These are phyloP conservation scores for Drosophila quadrilineata DNA, from an alignment of 1,140 invertebrate genomes.

Conservation along the genomic window DNA sequence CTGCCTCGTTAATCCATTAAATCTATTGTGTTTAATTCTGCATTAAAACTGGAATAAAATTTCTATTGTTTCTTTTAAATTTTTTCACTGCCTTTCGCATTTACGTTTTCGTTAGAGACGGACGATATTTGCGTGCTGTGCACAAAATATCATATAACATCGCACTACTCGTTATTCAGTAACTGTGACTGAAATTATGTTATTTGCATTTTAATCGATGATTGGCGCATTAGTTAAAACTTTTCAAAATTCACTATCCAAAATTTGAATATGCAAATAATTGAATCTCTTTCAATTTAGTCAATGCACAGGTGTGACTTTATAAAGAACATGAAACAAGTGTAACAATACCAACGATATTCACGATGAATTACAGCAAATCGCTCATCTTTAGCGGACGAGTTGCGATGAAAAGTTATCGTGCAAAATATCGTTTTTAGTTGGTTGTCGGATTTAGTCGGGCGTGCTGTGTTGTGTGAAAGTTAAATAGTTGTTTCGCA, in stretches of 20 bases:
- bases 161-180: background rate
- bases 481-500: conserved; percentile 9
- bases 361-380: no score
- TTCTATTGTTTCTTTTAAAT: conserved; percentile 43
- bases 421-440: conserved; percentile 25
- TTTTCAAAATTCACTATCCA: no score
- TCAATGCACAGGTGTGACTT: no score
- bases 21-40: conserved; percentile 21
- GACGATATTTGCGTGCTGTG: conserved; percentile 11
- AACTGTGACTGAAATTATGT: background rate
- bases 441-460: conserved; percentile 33
- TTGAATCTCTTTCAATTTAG: no score
- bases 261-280: no score
- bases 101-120: conserved; percentile 47
- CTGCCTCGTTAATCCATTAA: conserved; percentile 17
- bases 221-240: no score
- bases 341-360: no score
- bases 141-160: conserved; percentile 10
- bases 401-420: conserved; percentile 17
- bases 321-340: no score
- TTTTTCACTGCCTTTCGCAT: conserved; percentile 47
- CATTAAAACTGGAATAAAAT: conserved; percentile 20
- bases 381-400: background rate
- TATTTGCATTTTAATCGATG: no score
- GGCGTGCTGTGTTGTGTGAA: conserved; percentile 32